Percentiles rank a stretch among this genome's conserved stretches.
Evolutionary conservation across 2,113 vertebrate species (phyloP).

Genomic region (Emberiza fucata): DNA sequence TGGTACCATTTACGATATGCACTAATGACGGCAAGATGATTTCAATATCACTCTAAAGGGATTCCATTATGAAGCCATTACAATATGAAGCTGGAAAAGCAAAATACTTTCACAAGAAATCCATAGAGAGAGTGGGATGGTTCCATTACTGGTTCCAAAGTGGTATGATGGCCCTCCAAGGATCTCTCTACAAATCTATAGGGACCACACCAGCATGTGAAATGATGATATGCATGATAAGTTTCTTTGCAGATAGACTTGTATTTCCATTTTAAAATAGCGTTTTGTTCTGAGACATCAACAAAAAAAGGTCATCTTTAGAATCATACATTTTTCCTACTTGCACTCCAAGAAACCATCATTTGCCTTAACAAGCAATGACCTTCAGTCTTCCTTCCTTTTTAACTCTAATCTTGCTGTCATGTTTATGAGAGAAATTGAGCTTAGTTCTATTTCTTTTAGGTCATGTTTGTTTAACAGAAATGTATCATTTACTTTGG

Average conservation of each 20-base stretch:
- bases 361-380: background rate
- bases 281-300: background rate
- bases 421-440: background rate
- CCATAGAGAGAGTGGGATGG: background rate
- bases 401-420: background rate
- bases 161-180: background rate
- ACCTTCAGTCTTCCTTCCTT: background rate
- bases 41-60: slow-evolving; percentile 20
- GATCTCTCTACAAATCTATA: background rate
- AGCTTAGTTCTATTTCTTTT: background rate
- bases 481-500: background rate
- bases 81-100: background rate
- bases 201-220: background rate
- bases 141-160: slow-evolving; percentile 45
- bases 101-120: slow-evolving; percentile 29
- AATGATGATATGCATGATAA: background rate
- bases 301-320: background rate
- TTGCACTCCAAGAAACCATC: background rate
- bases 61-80: slow-evolving; percentile 61
- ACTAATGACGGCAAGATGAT: slow-evolving; percentile 37
- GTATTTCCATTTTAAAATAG: background rate
- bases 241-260: background rate
- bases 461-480: background rate
- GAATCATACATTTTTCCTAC: background rate
- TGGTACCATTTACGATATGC: background rate